Conservation (phyloP, 2,113 vertebrate genomes). For the Fulica atra region DNA sequence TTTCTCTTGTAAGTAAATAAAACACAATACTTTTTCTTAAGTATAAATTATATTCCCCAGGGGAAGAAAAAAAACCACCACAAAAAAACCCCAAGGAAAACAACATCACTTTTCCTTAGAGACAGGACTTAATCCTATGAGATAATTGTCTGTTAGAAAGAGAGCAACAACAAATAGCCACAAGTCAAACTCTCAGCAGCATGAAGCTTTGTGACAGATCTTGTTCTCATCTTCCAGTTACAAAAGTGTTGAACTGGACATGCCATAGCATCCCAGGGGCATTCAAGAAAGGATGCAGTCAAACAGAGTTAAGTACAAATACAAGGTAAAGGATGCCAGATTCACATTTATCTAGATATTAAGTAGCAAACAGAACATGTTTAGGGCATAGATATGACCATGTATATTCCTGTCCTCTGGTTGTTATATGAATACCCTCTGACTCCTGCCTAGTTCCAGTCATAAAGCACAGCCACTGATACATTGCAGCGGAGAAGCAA, state of each 20-base stretch:
- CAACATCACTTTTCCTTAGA: neutral
- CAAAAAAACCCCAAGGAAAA: neutral
- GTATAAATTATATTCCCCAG: neutral
- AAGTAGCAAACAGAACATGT: neutral
- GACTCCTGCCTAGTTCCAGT: neutral
- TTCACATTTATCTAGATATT: neutral
- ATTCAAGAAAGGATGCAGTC: neutral
- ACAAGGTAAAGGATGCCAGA: neutral
- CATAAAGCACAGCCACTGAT: neutral
- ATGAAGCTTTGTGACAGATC: neutral
- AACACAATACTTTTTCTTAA: rapidly evolving
- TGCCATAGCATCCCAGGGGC: no score
- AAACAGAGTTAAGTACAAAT: neutral
- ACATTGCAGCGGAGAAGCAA: neutral
- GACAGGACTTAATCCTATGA: neutral
- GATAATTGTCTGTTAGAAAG: neutral
- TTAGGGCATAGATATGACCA: neutral
- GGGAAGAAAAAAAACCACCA: no score
- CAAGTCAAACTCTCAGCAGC: neutral
- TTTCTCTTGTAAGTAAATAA: neutral
- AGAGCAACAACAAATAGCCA: neutral
- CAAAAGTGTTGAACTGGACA: neutral
- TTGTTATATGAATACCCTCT: neutral
- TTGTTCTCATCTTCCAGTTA: neutral
- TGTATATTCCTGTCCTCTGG: neutral